phyloP scores from a whole-genome alignment of 2,888 invertebrate species.

The Lomographa bimaculata region DNA sequence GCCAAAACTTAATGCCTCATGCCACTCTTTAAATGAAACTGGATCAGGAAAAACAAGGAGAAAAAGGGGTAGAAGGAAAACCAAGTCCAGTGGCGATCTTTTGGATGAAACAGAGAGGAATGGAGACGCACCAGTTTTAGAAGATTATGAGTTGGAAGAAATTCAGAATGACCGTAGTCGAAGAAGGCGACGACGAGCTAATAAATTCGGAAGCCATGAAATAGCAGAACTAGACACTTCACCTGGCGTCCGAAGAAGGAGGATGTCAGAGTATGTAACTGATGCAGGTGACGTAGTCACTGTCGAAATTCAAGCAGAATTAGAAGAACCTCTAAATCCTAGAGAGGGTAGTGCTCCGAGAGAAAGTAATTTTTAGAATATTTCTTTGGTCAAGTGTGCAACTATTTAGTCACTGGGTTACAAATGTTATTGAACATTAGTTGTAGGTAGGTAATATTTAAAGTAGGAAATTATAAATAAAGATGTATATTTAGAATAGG shows the following conservation, averaged over 20 bases:
- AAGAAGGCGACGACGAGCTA: conserved; percentile 52
- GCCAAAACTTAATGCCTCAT: conserved; percentile 86
- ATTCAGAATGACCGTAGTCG: conserved; percentile 47
- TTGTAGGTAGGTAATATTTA: too few species aligned
- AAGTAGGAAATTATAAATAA: too few species aligned
- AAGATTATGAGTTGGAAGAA: conserved; percentile 60
- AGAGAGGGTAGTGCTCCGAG: conserved; percentile 67
- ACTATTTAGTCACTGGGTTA: too few species aligned
- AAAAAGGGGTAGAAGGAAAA: conserved; percentile 73
- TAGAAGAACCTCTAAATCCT: conserved; percentile 55
- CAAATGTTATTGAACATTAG: too few species aligned
- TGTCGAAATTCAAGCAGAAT: conserved; percentile 63
- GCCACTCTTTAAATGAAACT: conserved; percentile 79
- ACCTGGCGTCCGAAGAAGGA: conserved; percentile 68
- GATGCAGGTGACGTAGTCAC: conserved; percentile 49
- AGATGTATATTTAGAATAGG: too few species aligned
- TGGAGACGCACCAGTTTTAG: conserved; percentile 58
- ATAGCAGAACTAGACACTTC: conserved; percentile 72
- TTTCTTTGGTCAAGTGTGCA: too few species aligned
- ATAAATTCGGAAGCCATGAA: conserved; percentile 72
- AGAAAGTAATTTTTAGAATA: conserved; percentile 70
- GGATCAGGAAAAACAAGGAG: conserved; percentile 68
- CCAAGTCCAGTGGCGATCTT: conserved; percentile 78
- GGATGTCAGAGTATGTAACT: conserved; percentile 62
- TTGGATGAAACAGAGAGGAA: conserved; percentile 74